Evolutionary conservation across 1,140 invertebrate genomes (phyloP).

Genomic region (Danaus plexippus): DNA sequence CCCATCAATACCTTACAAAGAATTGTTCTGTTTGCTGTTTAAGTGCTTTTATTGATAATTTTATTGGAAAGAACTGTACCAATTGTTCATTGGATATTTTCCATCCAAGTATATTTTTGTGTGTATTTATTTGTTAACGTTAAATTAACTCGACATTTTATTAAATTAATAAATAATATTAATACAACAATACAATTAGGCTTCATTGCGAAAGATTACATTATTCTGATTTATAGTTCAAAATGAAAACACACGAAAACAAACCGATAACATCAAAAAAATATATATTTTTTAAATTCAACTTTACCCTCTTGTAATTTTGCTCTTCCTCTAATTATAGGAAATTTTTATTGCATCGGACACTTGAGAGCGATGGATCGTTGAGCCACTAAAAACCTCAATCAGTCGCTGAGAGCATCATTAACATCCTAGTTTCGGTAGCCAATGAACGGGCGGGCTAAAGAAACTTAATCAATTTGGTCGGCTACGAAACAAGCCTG

Average conservation of each 20-base stretch:
- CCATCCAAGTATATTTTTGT: too few relatives aligned
- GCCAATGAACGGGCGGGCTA: conserved; percentile 8
- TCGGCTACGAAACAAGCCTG: conserved; percentile 6
- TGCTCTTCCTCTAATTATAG: conserved; percentile 18
- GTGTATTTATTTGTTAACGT: too few relatives aligned
- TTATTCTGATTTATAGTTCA: too few relatives aligned
- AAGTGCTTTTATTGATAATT: conserved; percentile 38
- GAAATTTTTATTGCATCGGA: conserved; percentile 16
- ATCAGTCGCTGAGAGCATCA: conserved; percentile 20
- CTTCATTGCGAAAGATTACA: too few relatives aligned
- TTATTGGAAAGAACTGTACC: conserved; percentile 2
- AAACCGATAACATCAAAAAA: too few relatives aligned
- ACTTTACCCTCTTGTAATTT: not conserved
- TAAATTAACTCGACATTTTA: too few relatives aligned
- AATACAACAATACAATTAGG: too few relatives aligned
- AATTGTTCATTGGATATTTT: too few relatives aligned
- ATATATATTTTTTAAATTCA: too few relatives aligned
- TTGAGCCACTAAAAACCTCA: conserved; percentile 20
- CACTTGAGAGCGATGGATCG: conserved; percentile 15
- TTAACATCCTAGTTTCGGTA: conserved; percentile 20
- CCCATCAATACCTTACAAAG: conserved; percentile 25
- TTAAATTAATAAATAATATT: too few relatives aligned
- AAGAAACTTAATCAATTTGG: conserved; percentile 19
- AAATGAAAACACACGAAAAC: too few relatives aligned
- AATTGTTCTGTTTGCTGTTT: conserved; percentile 39